Evolutionary conservation across 2,888 invertebrate species (phyloP), one percentile per base, ranked within the genome.

Genomic region (Mesochorus sp.): DNA sequence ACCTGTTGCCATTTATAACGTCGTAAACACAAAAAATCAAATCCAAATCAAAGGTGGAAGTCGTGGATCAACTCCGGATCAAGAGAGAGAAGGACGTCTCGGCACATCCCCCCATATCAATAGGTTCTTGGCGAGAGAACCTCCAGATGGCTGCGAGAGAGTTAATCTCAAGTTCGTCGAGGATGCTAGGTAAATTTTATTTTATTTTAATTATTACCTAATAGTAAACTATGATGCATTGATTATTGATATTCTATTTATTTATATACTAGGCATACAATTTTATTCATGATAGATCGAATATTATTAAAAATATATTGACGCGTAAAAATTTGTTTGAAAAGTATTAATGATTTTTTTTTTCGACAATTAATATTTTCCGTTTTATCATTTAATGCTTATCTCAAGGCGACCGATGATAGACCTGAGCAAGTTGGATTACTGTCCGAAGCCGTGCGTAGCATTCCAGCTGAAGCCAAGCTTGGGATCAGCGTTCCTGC

Each of bases 91-190:
- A 83, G 94, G 94, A 86, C 92, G 95, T 80, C 89, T 92, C 75
- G 96, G 95, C 66, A 95, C 96, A 76, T 97, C 97, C 79, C 97
- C 97, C 39, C 95, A 96, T 90, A 96, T 96, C 88, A 96, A 96
- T 91, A 94, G 95, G 88, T 96, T 96, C 91, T 93, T 97, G 88
- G 96, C 96, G 39, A 93, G 97, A 64, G 96, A 96, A 91, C 97
- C 97, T 61, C 97, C 97, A 21, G 97, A 97, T 93, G 97, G 97
- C 88, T 97, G 97, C 93, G 97, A 97, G 93, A 95, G 95, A 92
- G 95, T 96, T 82, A 94, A 94, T 89, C 92, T 96, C 80, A 95
- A 95, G 91, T 93, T 93, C 82, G 92, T 93, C 72, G 94, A 94
- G 87, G 94, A 94, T 88, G 91, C 91, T 84, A 92, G 92, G 93